These are phyloP conservation scores for Graptemys geographica DNA, from an alignment of 2,797 vertebrate genomes.

Conservation along the genomic window DNA sequence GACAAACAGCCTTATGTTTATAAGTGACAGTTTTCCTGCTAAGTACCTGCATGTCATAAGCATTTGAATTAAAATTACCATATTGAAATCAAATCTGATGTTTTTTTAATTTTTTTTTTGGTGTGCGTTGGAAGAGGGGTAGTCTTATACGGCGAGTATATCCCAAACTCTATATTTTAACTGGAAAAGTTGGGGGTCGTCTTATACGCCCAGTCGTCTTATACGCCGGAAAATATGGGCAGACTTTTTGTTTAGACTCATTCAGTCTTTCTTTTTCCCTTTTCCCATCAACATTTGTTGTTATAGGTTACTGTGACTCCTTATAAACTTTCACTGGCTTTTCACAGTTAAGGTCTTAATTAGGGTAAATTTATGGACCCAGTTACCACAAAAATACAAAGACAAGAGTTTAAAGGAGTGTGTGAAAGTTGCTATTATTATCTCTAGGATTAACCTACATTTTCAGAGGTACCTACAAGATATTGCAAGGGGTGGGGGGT, in stretches of 20 bases:
- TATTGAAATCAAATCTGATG: too few species aligned
- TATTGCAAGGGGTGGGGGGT: not conserved
- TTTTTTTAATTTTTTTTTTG: too few species aligned
- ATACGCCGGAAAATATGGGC: too few species aligned
- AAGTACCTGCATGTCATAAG: too few species aligned
- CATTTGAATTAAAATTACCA: too few species aligned
- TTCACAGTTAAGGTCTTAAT: not conserved
- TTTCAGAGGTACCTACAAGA: not conserved
- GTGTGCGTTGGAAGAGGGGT: too few species aligned
- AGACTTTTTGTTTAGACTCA: not conserved
- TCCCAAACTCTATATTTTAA: too few species aligned
- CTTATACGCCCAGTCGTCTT: too few species aligned
- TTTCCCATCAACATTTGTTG: not conserved
- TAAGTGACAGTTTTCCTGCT: too few species aligned
- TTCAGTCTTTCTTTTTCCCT: not conserved
- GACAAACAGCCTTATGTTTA: too few species aligned
- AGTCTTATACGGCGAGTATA: too few species aligned
- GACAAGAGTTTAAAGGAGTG: not conserved
- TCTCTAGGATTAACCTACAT: not conserved
- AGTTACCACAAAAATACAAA: not conserved
- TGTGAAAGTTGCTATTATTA: not conserved
- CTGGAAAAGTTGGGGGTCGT: too few species aligned
- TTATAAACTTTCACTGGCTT: not conserved
- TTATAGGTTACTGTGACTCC: not conserved
- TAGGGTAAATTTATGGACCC: not conserved